Base-by-base conservation (phyloP, 1,140 invertebrate species). In the Drosophila kanapiae region DNA sequence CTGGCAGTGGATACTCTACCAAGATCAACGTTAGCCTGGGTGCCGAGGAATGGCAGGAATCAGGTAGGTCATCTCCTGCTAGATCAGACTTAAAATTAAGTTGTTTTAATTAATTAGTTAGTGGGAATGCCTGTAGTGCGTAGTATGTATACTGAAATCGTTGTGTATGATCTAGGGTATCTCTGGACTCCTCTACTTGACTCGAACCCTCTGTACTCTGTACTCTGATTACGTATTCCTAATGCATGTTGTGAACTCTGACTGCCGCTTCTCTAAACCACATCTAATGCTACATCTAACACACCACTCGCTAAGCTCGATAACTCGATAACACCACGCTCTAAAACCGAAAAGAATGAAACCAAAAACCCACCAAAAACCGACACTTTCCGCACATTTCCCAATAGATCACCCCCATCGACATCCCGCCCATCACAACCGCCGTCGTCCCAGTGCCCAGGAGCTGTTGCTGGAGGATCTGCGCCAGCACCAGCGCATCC, bases 11-110 rank as follows among this genome's bases (percentile, higher is more conserved):
- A 11, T 95, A 94, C 84, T 95, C 94, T 0, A 95, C 94, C 0
- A 94, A 94, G 84, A 94, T 95, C 40, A 95, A 95, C 93, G 75
- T 92, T 42, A 92, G 79, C 72, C 72, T 92, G 14, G 84, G 92
- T 31, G 42, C 64, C 9, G 67, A 88, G 42, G 79, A 90, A 35
- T 92, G 91, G 91, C 45, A 59, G 18, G 88, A 90, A 57, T 49
- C 84, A 92, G 91, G 91, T 92, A 56, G 68, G 91, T 82, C 61
- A 8, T 57, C 27, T 49, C 14, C 47, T 29, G 6, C 13, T 27
- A 29, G 13, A 14, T 7, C 5, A 11, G 29, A 0, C 10, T 27
- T 23, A 7, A 18, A 11, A n/a, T 37, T 18, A 16, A 68, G 33
- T 43, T 56, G 33, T 68, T 45, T 38, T 14, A 47, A n/a, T 63